Evolutionary conservation across 1,140 invertebrate genomes (phyloP), one percentile per base, ranked within the genome.

Genomic region (Hyles euphorbiae): DNA sequence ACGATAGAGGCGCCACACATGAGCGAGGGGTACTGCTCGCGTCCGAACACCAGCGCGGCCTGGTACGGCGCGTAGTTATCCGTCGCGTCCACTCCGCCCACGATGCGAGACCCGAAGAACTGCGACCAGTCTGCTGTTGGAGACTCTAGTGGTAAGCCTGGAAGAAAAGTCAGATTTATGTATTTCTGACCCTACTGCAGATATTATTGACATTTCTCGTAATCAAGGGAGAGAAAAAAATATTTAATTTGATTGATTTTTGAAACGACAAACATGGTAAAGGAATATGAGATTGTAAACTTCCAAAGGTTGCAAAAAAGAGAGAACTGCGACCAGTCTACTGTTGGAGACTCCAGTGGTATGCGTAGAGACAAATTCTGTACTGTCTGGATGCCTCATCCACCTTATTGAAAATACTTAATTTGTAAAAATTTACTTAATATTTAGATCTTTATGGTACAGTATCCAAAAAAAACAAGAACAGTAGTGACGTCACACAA

Each of bases 1-100:
- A 65, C 58, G 11, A 68, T 40, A 32, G 62, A 60, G 4, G 53
- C 62, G 3, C 62, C 59, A n/a, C 66, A 64, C 40, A 64, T 22
- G 5, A 58, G 32, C 6, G 40, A 33, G 5, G 9, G 36, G 36
- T 40, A 33, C 22, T 46, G 3, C 4, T 46, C 40, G 3, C 40
- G 46, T 9, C 67, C 67, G 5, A 49, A 33, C 6, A 51, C 22
- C 6, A 69, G 12, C 0, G 59, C 66, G n/a, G 49, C 63, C 58
- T 66, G 63, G 32, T 72, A 51, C 0, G 59, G 61, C 2, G 51
- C 58, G n/a, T 12, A 45, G 2, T 47, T 53, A 12, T 60, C 44
- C 3, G 50, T 44, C 2, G 70, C 67, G 3, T 60, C 11, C 0
- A 2, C 34, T 0, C 70, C 70, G 0, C 70, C 70, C 5, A 68